Evolutionary conservation across 2,797 vertebrate genomes (phyloP), one percentile per base, ranked within the genome.

Genomic region (Hapalemur alaotrensis): DNA sequence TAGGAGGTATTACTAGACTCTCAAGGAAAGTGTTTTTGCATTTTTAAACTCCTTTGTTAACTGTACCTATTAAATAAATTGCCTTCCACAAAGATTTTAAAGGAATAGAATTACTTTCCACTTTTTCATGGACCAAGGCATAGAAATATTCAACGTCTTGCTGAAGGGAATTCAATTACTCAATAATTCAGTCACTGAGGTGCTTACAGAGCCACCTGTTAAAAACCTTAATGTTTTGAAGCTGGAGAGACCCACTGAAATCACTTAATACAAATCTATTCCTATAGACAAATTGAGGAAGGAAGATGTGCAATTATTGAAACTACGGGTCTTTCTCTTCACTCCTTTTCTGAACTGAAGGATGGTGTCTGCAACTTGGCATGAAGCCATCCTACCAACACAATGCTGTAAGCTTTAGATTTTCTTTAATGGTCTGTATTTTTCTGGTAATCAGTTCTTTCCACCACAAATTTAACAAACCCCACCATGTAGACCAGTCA

Each of bases 21-120:
- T 25, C 7, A 10, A 43, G 61, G 63, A 94, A 81, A 94, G 15
- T 5, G 3, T 22, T 48, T 95, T 90, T 92, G 18, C 7, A 50
- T 57, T 93, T 93, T 81, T 59, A 69, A 93, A 48, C 13, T 89
- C 32, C 7, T 72, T 92, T 84, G 23, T 78, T 85, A 93, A 72
- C 54, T 79, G 4, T 32, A 81, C 28, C 4, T 46, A 59, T 59
- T 59, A 59, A 59, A 59, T 59, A 69, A 76, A 63, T 91, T 80
- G 78, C 22, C 50, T 93, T 91, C 30, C 25, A 86, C 30, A 67
- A 81, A 79, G 38, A 7, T 54, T 95, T 93, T 82, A 54, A 76
- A 59, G 20, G 32, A 80, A 50, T 32, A 75, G 14, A 93, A 85
- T 87, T 85, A 59, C 57, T 95, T 91, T 82, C 30, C 5, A 18